Conservation (phyloP, 2,797 vertebrate genomes). For the Clarias platycephalus region DNA sequence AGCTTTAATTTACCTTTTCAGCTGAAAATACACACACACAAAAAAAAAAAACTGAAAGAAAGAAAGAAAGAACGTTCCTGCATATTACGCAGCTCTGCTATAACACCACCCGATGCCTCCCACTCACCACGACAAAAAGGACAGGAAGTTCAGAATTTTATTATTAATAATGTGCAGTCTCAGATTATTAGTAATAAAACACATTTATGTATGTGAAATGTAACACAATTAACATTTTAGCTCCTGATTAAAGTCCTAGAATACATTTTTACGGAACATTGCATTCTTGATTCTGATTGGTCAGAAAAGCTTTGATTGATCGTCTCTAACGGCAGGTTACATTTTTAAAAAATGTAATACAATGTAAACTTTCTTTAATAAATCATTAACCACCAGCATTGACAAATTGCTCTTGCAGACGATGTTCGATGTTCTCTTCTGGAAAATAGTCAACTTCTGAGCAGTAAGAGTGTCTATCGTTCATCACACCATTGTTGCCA, state of each 20-base stretch:
- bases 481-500: background rate
- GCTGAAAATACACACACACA: conserved; percentile 32
- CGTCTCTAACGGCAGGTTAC: no score
- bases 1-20: conserved; percentile 56
- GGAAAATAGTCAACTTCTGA: background rate
- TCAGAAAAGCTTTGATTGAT: background rate
- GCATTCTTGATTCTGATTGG: background rate
- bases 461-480: background rate
- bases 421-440: background rate
- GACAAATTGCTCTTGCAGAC: background rate
- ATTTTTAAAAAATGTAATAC: background rate
- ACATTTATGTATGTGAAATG: no score
- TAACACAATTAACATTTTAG: background rate
- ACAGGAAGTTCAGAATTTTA: background rate
- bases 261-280: background rate
- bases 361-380: background rate
- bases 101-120: background rate
- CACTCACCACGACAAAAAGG: no score
- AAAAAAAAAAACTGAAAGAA: background rate
- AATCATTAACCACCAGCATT: background rate
- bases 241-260: background rate
- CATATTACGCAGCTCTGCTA: background rate
- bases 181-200: no score
- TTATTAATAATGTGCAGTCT: background rate
- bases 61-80: background rate